Percentiles rank a stretch among this genome's conserved stretches.
phyloP scores from a whole-genome alignment of 1,140 invertebrate species.

The Cyphomyrmex costatus region DNA sequence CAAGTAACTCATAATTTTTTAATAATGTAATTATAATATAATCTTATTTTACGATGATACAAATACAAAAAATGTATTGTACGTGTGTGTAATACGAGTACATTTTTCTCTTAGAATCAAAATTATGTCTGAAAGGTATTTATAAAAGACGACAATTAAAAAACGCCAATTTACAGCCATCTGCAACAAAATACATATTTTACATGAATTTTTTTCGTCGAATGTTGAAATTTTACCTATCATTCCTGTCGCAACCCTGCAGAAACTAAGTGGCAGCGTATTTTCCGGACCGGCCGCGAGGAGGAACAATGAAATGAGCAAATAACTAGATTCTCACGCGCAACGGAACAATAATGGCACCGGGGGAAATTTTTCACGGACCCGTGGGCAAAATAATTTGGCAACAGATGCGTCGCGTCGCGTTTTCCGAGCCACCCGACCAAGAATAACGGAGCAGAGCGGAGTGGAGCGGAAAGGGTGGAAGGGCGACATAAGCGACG shows the following conservation, averaged over 20 bases:
- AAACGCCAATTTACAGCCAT: neutral
- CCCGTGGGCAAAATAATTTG: conserved; percentile 87
- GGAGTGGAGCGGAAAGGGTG: conserved; percentile 70
- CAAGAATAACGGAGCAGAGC: conserved; percentile 83
- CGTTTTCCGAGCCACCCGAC: conserved; percentile 85
- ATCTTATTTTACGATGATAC: neutral
- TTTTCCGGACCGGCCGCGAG: conserved; percentile 67
- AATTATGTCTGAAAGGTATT: neutral
- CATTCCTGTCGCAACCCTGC: conserved; percentile 30
- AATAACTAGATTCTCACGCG: conserved; percentile 85
- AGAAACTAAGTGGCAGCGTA: conserved; percentile 65
- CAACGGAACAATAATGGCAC: conserved; percentile 85
- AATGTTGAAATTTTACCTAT: conserved; percentile 39
- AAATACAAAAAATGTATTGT: neutral
- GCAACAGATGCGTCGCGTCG: conserved; percentile 86
- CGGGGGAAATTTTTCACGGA: conserved; percentile 85
- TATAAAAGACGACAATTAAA: neutral
- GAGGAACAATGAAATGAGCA: conserved; percentile 81
- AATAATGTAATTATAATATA: neutral
- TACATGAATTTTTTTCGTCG: conserved; percentile 19
- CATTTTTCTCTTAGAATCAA: neutral
- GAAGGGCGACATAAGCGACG: conserved; percentile 60
- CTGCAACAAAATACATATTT: neutral
- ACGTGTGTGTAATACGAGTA: neutral
- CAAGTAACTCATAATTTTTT: neutral